Evolutionary conservation across 1,140 invertebrate species (phyloP), one percentile per base, ranked within the genome.

Genomic region (Pseudomyrmex sp.): DNA sequence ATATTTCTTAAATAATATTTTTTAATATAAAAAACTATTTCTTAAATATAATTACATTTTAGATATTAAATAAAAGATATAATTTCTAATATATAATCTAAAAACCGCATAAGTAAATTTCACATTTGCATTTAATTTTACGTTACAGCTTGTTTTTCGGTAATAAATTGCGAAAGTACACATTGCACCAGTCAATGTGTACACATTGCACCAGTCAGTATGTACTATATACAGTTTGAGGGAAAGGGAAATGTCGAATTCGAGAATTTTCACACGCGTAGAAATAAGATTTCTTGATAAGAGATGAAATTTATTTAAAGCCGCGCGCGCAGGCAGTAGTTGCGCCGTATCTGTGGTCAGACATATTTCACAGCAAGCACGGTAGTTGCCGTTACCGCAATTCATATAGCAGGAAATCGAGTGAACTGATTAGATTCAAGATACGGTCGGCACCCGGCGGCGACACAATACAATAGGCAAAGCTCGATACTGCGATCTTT

Each of bases 331-430:
- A 66, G 1, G 18, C 76, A 70, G 44, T 80, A 70, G 76, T 50
- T 70, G 44, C 20, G 46, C 12, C 46, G 69, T 23, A 26, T 50
- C 7, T 44, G 56, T 59, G 54, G 65, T 70, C 44, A 48, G 54
- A 61, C 54, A n/a, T 80, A 72, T 72, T 61, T 80, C 44, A 79
- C 52, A 68, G 66, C 12, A 56, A n/a, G 52, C 65, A 48, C 35
- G 35, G 65, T 79, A 70, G 76, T 79, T 59, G 56, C 54, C 65
- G 35, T 23, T 79, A 58, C 54, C 65, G 66, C 76, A 72, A 80
- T 80, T 80, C 76, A 72, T 70, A 70, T 54, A n/a, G 10, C 54
- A 70, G 65, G 76, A 79, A 79, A 79, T 80, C 76, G 76, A 58
- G 15, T 59, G 44, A 72, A 70, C 44, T 50, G 76, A 80, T 80